Percentiles rank a stretch among this genome's conserved stretches.
Evolutionary conservation across 2,888 invertebrate species (phyloP).

Genomic region (Ornithoptera priamus): DNA sequence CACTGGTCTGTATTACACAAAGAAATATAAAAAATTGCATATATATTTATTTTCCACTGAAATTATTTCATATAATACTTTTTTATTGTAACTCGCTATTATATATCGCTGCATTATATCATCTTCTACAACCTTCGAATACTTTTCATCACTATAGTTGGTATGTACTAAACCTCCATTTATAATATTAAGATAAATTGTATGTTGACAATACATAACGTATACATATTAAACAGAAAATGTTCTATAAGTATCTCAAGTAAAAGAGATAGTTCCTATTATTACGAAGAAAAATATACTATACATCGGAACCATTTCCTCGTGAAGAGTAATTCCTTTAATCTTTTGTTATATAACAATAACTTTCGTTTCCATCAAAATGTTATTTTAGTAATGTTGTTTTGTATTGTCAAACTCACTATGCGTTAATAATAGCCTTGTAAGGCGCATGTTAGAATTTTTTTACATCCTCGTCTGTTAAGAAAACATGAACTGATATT

Average conservation of each 20-base stretch:
- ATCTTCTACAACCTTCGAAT: too few relatives aligned
- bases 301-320: not conserved
- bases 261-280: not conserved
- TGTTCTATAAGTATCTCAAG: not conserved
- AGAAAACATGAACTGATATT: not conserved
- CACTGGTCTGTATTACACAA: too few relatives aligned
- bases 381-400: conserved; percentile 8
- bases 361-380: conserved; percentile 6
- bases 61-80: too few relatives aligned
- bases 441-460: not conserved
- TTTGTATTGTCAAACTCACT: conserved; percentile 6
- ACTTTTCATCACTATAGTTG: too few relatives aligned
- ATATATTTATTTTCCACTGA: too few relatives aligned
- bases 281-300: not conserved
- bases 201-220: too few relatives aligned
- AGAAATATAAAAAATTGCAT: too few relatives aligned
- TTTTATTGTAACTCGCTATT: too few relatives aligned
- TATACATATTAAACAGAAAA: not conserved
- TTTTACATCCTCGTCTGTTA: not conserved
- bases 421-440: conserved; percentile 1
- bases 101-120: too few relatives aligned
- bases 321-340: not conserved
- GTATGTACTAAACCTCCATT: too few relatives aligned
- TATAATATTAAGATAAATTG: too few relatives aligned
- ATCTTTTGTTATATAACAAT: conserved; percentile 18